A percentile compares a stretch with the other conserved stretches of the same genome.
phyloP scores from a whole-genome alignment of 2,797 vertebrate genomes.

The Adrianichthys oophorus region DNA sequence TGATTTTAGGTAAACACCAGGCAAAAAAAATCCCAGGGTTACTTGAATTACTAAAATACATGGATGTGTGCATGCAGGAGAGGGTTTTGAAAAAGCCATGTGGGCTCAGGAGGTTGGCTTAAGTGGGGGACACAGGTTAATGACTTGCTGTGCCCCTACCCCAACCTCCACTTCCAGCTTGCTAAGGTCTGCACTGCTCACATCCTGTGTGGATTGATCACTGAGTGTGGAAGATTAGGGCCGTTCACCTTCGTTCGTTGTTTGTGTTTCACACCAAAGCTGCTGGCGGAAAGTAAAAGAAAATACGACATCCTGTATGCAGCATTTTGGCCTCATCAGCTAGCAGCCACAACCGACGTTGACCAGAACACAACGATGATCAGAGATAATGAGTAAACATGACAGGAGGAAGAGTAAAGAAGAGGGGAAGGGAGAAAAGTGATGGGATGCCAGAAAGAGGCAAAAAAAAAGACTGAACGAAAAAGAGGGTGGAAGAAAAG shows the following conservation, averaged over 20 bases:
- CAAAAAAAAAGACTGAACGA: constrained; percentile 12
- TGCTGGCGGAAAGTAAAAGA: constrained; percentile 1
- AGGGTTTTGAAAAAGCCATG: too few species aligned
- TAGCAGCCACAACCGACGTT: constrained; percentile 36
- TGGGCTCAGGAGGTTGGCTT: too few species aligned
- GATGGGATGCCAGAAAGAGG: constrained; percentile 26
- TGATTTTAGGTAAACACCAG: too few species aligned
- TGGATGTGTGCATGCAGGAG: too few species aligned
- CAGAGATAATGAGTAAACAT: constrained; percentile 67
- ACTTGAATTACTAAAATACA: too few species aligned
- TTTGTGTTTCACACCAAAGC: constrained; percentile 3
- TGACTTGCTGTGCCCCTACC: too few species aligned
- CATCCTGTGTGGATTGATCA: constrained; percentile 13
- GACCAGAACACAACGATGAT: constrained; percentile 57
- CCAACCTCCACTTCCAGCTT: neutral
- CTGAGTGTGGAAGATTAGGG: neutral
- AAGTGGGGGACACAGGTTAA: too few species aligned
- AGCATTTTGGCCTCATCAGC: constrained; percentile 28
- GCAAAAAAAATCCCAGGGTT: too few species aligned
- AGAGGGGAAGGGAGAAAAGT: constrained; percentile 35
- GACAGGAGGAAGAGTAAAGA: constrained; percentile 50
- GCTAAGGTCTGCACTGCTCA: constrained; percentile 4
- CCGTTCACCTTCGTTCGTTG: constrained; percentile 2
- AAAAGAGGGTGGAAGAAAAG: constrained; percentile 18
- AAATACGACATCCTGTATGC: constrained; percentile 1